Evolutionary conservation across 2,113 vertebrate genomes (phyloP), one percentile per base, ranked within the genome.

Genomic region (Etia nguti): DNA sequence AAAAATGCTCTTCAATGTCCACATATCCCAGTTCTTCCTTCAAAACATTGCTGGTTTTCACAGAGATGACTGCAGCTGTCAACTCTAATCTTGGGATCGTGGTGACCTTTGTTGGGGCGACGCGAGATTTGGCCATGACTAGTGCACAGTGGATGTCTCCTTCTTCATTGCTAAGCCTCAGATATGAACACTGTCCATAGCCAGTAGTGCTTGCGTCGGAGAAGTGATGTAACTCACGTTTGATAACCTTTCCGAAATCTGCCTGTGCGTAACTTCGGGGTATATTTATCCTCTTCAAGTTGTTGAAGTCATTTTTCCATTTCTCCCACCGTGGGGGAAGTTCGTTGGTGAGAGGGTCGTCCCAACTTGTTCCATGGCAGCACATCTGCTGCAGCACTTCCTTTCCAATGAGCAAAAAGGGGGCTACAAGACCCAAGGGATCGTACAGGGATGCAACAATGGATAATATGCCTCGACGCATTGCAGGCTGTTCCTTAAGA

Each of bases 291-390:
- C 31, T 60, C 26, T 60, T 15, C 57, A 60, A 60, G 26, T 59
- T 29, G 56, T 31, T 59, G 15, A 59, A 26, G 26, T 59, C 15
- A 6, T 59, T 59, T 59, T 59, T 59, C 26, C 56, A 59, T 59
- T 59, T 59, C 1, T 31, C 26, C 0, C 56, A 59, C 26, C 26
- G 0, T 59, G 26, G 26, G 8, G 0, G 0, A 59, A 16, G 56
- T 59, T 59, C 4, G 2, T 59, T 10, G 56, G 56, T 59, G 0
- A 59, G 55, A 57, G 22, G 22, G 12, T 26, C 2, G 0, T 26
- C 4, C 55, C 22, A 57, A 57, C 12, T 2, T 57, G 22, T 26
- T 56, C 54, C 55, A 56, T 8, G 55, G 2, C 12, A 57, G 55
- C 55, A 57, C 55, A 57, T 57, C 55, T 57, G 55, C 24, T 57